Evolutionary conservation across 1,140 invertebrate species (phyloP), one percentile per base, ranked within the genome.

Genomic region (Apis cerana): DNA sequence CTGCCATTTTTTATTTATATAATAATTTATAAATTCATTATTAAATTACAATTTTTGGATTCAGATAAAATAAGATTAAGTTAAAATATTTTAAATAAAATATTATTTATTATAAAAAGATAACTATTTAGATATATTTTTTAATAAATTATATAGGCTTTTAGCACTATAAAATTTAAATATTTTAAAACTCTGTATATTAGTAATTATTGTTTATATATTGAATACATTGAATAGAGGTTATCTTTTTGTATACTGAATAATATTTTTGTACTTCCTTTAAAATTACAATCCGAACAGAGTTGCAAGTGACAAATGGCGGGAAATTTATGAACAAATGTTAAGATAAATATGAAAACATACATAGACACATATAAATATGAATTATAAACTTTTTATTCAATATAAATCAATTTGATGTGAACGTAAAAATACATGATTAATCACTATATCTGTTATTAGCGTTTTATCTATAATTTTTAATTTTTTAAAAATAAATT

Each of bases 1-100:
- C 59, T 27, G 75, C 27, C 81, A 79, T 83, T 52, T 5, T 61
- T 69, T 62, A 43, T 48, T 77, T 21, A 58, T 9, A 13, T 48
- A 48, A 56, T 65, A 61, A 69, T 56, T 11, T 72, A 27, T 23
- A 23, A 48, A 59, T 48, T 19, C 1, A 58, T 43, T 59, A 48
- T 43, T 27, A 21, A 62, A 82, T 62, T 62, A 11, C 17, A 48
- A 15, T 62, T 52, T 43, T 2, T 33, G 1, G 11, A 43, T 72
- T 23, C 23, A 54, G 27, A 21, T 54, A 72, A 7, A 43, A 43
- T 43, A 5, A 5, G 4, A 43, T 43, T 43, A 43, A 43, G 0
- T 43, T 43, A 43, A 62, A 2, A 72, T 27, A 61, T 23, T 52
- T 19, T 0, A 52, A 61, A 52, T 62, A 52, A 61, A 61, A 19